Evolutionary conservation across 2,113 vertebrate species (phyloP).

Genomic region (Eulemur macaco): DNA sequence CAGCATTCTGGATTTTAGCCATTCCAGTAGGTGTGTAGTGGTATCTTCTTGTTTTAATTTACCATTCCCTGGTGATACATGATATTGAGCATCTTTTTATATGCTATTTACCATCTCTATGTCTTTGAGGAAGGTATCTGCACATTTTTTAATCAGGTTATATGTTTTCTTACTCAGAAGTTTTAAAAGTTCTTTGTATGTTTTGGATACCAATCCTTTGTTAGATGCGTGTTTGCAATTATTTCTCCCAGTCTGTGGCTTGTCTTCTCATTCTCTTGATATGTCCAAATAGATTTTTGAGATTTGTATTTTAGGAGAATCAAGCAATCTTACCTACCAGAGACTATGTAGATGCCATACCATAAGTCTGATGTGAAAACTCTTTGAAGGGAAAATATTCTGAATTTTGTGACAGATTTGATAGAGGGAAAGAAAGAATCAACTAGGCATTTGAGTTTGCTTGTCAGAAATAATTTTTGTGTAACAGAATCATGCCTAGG

Average conservation of each 20-base stretch:
- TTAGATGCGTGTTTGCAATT: neutral
- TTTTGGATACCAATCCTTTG: neutral
- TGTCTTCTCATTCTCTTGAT: neutral
- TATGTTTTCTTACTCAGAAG: neutral
- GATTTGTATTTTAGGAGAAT: neutral
- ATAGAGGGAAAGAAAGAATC: neutral
- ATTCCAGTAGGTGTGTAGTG: neutral
- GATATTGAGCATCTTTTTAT: neutral
- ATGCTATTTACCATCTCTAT: neutral
- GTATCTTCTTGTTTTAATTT: neutral
- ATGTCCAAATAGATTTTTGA: neutral
- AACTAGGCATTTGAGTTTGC: neutral
- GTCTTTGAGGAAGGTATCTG: neutral
- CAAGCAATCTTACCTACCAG: neutral
- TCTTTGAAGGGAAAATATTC: neutral
- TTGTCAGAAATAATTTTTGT: neutral
- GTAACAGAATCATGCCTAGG: neutral
- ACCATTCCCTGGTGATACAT: neutral
- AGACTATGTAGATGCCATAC: neutral
- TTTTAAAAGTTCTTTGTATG: neutral
- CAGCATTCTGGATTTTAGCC: neutral
- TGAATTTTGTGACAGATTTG: neutral
- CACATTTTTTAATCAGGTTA: neutral
- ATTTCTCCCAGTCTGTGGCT: neutral
- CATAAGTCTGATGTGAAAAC: neutral